These are phyloP conservation scores for Mystacides longicornis DNA, from an alignment of 2,888 invertebrate genomes.

Conservation along the genomic window DNA sequence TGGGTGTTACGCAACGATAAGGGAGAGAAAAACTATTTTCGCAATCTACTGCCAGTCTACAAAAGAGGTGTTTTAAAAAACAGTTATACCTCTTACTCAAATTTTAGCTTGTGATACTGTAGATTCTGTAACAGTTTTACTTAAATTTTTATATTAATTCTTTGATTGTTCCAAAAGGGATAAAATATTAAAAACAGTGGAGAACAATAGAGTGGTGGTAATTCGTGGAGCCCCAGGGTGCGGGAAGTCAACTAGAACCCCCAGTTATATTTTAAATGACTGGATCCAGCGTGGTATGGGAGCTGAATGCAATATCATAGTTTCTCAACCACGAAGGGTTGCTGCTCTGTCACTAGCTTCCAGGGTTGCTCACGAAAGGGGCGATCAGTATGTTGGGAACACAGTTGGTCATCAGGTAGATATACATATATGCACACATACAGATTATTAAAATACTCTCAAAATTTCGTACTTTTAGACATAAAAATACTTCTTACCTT, in stretches of 20 bases:
- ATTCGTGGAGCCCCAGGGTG: constrained; percentile 67
- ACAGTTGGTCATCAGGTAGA: not conserved
- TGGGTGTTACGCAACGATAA: too few relatives aligned
- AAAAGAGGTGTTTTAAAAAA: too few relatives aligned
- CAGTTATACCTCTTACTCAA: too few relatives aligned
- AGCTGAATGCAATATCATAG: constrained; percentile 48
- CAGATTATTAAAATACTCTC: too few relatives aligned
- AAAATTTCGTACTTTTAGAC: too few relatives aligned
- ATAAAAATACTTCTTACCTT: too few relatives aligned
- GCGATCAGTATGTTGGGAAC: constrained; percentile 39
- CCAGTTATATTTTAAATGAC: constrained; percentile 53
- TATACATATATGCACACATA: too few relatives aligned
- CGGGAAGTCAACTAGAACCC: constrained; percentile 66
- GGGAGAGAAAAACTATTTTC: too few relatives aligned
- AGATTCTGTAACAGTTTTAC: too few relatives aligned
- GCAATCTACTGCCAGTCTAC: too few relatives aligned
- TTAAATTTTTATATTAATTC: too few relatives aligned
- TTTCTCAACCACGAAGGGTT: constrained; percentile 62
- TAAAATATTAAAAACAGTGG: constrained; percentile 45
- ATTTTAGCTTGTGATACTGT: too few relatives aligned
- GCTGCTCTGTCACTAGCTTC: constrained; percentile 61
- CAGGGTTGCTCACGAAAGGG: constrained; percentile 55
- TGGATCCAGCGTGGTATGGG: constrained; percentile 34
- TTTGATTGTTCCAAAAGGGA: constrained; percentile 32
- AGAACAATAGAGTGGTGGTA: constrained; percentile 47